phyloP scores from a whole-genome alignment of 2,888 invertebrate species.

The Homarus gammarus region DNA sequence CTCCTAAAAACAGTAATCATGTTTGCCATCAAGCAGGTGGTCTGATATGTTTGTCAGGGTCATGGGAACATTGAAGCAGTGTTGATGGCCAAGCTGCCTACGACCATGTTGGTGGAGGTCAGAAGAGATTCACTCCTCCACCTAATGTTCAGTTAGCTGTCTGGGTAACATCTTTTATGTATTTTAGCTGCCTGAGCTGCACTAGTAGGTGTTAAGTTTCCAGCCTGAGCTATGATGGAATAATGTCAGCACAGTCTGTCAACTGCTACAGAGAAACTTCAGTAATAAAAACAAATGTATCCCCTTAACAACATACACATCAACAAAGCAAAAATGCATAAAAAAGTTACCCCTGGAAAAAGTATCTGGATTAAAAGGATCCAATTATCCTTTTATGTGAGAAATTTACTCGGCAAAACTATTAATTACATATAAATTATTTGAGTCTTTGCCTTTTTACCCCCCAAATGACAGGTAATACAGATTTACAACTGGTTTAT shows the following conservation, averaged over 20 bases:
- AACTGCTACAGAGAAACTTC: slow-evolving; percentile 44
- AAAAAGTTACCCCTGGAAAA: slow-evolving; percentile 43
- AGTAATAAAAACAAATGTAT: slow-evolving; percentile 37
- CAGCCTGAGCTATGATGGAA: slow-evolving; percentile 37
- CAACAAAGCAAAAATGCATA: slow-evolving; percentile 44
- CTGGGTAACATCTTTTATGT: slow-evolving; percentile 30
- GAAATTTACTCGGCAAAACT: slow-evolving; percentile 36
- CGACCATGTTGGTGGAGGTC: slow-evolving; percentile 1
- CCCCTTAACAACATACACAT: slow-evolving; percentile 52
- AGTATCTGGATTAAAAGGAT: slow-evolving; percentile 38
- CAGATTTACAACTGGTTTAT: slow-evolving; percentile 54
- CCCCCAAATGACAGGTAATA: slow-evolving; percentile 29
- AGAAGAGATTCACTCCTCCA: background rate
- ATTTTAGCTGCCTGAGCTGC: slow-evolving; percentile 52
- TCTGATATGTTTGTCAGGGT: slow-evolving; percentile 65
- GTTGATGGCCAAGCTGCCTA: slow-evolving; percentile 13
- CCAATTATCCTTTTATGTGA: slow-evolving; percentile 19
- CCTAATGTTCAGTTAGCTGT: slow-evolving; percentile 16
- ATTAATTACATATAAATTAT: slow-evolving; percentile 29
- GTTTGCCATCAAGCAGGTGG: slow-evolving; percentile 57
- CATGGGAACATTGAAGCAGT: slow-evolving; percentile 35
- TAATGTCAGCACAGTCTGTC: slow-evolving; percentile 48
- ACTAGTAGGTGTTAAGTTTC: slow-evolving; percentile 29
- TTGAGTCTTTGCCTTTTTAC: slow-evolving; percentile 13
- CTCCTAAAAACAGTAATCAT: slow-evolving; percentile 54